These are phyloP conservation scores for Orthonevra nobilis DNA, from an alignment of 2,888 invertebrate genomes.

Conservation along the genomic window DNA sequence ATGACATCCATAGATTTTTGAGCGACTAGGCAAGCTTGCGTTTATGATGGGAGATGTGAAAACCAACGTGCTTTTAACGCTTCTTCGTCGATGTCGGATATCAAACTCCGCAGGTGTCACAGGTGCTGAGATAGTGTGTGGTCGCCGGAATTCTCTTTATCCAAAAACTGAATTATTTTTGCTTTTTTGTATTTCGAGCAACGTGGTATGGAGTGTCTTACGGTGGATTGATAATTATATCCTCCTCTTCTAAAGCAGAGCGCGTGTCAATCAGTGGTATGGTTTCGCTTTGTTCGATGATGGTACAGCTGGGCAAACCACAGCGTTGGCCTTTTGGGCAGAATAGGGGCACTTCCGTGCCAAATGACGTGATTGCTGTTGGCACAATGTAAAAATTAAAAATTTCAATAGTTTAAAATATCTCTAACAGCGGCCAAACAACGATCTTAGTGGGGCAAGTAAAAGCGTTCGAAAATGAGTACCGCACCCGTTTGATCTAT, in stretches of 20 bases:
- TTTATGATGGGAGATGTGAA: no score
- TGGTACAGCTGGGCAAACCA: slow-evolving; percentile 1
- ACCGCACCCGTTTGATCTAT: no score
- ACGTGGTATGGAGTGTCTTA: not conserved
- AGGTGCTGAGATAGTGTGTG: slow-evolving; percentile 12
- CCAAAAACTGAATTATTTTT: slow-evolving; percentile 14
- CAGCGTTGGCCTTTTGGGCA: slow-evolving; percentile 2
- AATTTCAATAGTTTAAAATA: no score
- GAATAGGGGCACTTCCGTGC: not conserved
- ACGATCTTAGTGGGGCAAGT: no score
- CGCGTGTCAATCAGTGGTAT: not conserved
- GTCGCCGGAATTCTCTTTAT: slow-evolving; percentile 12
- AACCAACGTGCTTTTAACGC: slow-evolving; percentile 19
- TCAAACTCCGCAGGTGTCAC: slow-evolving; percentile 14
- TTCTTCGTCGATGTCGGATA: not conserved
- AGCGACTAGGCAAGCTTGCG: no score
- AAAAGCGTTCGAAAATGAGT: no score
- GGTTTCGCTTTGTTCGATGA: not conserved
- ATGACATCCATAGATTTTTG: not conserved
- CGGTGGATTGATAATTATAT: not conserved
- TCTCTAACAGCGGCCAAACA: no score
- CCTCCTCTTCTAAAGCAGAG: slow-evolving; percentile 2
- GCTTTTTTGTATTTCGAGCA: slow-evolving; percentile 6
- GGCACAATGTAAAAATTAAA: no score
- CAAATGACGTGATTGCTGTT: no score